Conservation (phyloP, 2,888 invertebrate species). For the Ochropleura plecta region DNA sequence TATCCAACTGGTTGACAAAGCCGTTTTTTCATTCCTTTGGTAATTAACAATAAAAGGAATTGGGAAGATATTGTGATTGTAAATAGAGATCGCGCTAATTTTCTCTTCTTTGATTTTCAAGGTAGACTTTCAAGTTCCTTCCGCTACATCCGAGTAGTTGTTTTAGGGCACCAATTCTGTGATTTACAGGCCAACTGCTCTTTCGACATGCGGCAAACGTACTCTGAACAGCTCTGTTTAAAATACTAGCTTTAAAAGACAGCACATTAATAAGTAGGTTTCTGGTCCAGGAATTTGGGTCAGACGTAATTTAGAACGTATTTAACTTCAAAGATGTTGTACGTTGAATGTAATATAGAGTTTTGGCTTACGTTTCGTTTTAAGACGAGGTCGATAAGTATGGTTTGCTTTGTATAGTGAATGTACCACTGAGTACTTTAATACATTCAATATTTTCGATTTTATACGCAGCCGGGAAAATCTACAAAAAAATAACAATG, state of each 20-base stretch:
- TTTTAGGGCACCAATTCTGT: neutral
- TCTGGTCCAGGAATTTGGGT: conserved; percentile 35
- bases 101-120: neutral
- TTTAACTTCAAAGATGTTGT: conserved; percentile 39
- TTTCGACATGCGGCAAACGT: neutral
- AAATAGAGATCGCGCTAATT: neutral
- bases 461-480: neutral
- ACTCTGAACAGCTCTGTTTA: neutral
- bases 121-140: neutral
- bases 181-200: no score
- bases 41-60: no score
- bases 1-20: neutral
- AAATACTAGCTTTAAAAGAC: conserved; percentile 13
- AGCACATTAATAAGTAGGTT: conserved; percentile 29
- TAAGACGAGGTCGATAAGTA: conserved; percentile 18
- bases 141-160: neutral
- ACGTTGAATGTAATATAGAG: conserved; percentile 35
- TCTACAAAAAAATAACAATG: conserved; percentile 9
- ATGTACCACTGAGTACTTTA: neutral
- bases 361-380: conserved; percentile 34
- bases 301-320: conserved; percentile 43
- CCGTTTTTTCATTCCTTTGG: no score
- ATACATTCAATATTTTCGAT: neutral
- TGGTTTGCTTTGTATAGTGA: conserved; percentile 13
- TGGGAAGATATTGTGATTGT: neutral